Evolutionary conservation across 2,113 vertebrate genomes (phyloP).

Genomic region (Monopterus albus): DNA sequence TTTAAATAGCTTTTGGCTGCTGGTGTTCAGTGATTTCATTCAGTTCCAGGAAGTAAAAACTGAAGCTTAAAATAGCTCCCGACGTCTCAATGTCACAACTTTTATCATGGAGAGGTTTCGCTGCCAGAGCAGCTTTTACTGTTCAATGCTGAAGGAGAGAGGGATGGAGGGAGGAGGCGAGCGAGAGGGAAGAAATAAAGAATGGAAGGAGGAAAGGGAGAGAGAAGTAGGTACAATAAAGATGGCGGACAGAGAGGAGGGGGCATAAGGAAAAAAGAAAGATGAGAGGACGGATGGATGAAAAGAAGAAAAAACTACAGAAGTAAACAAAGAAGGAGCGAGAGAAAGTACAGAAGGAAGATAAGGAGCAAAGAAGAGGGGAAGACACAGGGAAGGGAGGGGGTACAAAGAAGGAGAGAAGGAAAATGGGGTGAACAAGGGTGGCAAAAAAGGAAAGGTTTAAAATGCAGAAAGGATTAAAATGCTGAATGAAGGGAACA

Average conservation of each 20-base stretch:
- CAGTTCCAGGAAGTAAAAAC: slow-evolving; percentile 60
- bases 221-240: background rate
- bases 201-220: too few species aligned
- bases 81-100: slow-evolving; percentile 62
- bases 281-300: background rate
- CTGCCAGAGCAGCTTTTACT: slow-evolving; percentile 45
- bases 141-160: background rate
- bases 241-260: background rate
- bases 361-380: background rate
- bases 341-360: background rate
- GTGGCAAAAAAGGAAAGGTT: too few species aligned
- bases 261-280: too few species aligned
- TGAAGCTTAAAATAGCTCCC: slow-evolving; percentile 52
- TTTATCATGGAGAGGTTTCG: slow-evolving; percentile 33
- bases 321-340: too few species aligned
- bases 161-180: background rate
- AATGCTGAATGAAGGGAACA: background rate
- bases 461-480: too few species aligned
- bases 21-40: slow-evolving; percentile 31
- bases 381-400: background rate
- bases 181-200: background rate
- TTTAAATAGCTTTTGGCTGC: slow-evolving; percentile 50
- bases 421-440: background rate
- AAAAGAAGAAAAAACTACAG: too few species aligned
- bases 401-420: background rate